Conservation (phyloP, 1,140 invertebrate genomes). For the Episyrphus balteatus region DNA sequence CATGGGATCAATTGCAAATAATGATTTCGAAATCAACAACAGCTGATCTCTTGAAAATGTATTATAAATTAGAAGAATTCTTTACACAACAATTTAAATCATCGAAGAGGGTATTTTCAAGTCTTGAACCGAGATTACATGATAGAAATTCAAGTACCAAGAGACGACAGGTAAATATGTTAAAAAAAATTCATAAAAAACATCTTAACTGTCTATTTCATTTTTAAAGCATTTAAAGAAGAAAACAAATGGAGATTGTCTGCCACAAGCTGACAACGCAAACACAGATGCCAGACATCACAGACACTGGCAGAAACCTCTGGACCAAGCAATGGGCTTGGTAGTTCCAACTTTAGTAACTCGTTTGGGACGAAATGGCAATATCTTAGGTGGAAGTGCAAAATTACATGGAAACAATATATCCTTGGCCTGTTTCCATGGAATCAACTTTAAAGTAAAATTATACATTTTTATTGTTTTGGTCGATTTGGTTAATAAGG, state of each 20-base stretch:
- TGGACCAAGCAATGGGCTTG: conserved; percentile 52
- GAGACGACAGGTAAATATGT: conserved; percentile 22
- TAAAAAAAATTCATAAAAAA: no score
- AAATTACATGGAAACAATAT: conserved; percentile 84
- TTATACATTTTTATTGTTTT: not conserved
- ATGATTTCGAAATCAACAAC: conserved; percentile 95
- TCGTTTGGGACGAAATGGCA: conserved; percentile 60
- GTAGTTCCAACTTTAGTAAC: conserved; percentile 60
- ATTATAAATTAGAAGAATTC: conserved; percentile 91
- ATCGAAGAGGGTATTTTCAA: conserved; percentile 80
- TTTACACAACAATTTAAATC: conserved; percentile 92
- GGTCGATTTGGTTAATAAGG: not conserved
- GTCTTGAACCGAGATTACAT: conserved; percentile 47
- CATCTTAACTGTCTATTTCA: no score
- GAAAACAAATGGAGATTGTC: not conserved
- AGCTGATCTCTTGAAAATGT: conserved; percentile 92
- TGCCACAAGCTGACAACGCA: conserved; percentile 2
- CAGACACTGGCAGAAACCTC: conserved; percentile 75
- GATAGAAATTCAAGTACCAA: conserved; percentile 41
- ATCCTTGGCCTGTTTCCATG: conserved; percentile 93
- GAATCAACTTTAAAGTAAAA: conserved; percentile 80
- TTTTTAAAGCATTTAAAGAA: no score
- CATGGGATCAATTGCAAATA: conserved; percentile 82
- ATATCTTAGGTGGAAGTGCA: conserved; percentile 86
- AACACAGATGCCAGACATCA: conserved; percentile 65